These are phyloP conservation scores for Sebastes minor DNA, from an alignment of 2,797 vertebrate species.

Conservation along the genomic window DNA sequence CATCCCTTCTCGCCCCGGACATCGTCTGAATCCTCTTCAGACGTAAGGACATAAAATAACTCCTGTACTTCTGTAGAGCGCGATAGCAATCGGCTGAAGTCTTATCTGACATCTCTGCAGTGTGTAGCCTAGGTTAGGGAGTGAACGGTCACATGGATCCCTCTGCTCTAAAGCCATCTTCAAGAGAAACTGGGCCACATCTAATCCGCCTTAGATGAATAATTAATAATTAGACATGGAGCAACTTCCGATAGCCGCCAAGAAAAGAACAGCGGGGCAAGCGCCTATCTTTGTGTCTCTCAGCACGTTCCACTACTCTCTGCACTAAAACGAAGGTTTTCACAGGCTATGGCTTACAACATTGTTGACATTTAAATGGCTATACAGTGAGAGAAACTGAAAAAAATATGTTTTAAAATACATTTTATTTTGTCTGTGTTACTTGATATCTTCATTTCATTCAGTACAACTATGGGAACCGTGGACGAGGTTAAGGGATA, in stretches of 20 bases:
- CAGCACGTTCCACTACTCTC: conserved; percentile 45
- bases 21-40: conserved; percentile 48
- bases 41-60: conserved; percentile 48
- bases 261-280: conserved; percentile 76
- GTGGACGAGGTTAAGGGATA: neutral
- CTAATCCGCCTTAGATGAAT: conserved; percentile 85
- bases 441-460: conserved; percentile 1
- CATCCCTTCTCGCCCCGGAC: conserved; percentile 25
- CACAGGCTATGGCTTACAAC: conserved; percentile 20
- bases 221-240: conserved; percentile 87
- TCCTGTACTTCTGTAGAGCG: conserved; percentile 37
- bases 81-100: conserved; percentile 52
- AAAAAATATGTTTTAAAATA: conserved; percentile 1
- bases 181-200: conserved; percentile 84
- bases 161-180: conserved; percentile 73
- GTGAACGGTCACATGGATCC: conserved; percentile 66
- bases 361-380: conserved; percentile 14
- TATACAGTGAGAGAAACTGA: neutral
- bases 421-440: neutral
- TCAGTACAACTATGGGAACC: conserved; percentile 1
- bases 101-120: conserved; percentile 64
- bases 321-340: conserved; percentile 36
- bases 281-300: conserved; percentile 62
- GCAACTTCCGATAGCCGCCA: conserved; percentile 79
- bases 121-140: conserved; percentile 61